phyloP scores from a whole-genome alignment of 2,113 vertebrate species.

The Euleptes europaea region DNA sequence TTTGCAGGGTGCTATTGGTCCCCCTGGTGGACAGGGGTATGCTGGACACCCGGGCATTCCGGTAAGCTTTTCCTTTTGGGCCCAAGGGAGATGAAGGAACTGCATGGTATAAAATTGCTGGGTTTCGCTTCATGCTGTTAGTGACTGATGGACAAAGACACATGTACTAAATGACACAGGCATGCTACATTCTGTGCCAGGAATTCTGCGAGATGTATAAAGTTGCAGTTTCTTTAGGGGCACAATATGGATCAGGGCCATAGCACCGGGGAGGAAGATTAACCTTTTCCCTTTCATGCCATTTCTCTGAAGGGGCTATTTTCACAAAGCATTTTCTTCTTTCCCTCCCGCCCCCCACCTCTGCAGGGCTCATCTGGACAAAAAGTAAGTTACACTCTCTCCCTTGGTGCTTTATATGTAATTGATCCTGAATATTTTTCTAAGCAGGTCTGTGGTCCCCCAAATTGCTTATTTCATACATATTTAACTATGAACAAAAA shows the following conservation, averaged over 20 bases:
- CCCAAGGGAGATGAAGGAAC: neutral
- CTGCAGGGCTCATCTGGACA: slow-evolving; percentile 80
- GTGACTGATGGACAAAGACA: neutral
- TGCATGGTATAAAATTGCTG: neutral
- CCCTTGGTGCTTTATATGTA: rapidly evolving
- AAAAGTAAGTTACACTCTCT: slow-evolving; percentile 70
- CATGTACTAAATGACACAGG: too few relatives aligned
- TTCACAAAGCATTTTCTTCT: too few relatives aligned
- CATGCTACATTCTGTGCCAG: too few relatives aligned
- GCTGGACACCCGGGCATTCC: slow-evolving; percentile 77
- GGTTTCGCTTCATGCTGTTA: neutral
- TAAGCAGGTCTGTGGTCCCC: too few relatives aligned
- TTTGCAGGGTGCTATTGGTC: slow-evolving; percentile 79
- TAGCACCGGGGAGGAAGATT: too few relatives aligned
- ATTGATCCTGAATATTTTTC: neutral
- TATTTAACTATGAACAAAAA: too few relatives aligned
- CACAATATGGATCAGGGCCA: too few relatives aligned
- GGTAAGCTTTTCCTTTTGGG: slow-evolving; percentile 65
- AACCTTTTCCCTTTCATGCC: too few relatives aligned
- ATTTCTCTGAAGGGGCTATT: too few relatives aligned
- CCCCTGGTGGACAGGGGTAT: slow-evolving; percentile 68
- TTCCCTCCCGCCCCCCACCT: neutral
- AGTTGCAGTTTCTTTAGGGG: too few relatives aligned
- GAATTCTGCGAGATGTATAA: too few relatives aligned
- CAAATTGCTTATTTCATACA: neutral